Evolutionary conservation across 2,888 invertebrate species (phyloP).

Genomic region (Drosophila meridiana): DNA sequence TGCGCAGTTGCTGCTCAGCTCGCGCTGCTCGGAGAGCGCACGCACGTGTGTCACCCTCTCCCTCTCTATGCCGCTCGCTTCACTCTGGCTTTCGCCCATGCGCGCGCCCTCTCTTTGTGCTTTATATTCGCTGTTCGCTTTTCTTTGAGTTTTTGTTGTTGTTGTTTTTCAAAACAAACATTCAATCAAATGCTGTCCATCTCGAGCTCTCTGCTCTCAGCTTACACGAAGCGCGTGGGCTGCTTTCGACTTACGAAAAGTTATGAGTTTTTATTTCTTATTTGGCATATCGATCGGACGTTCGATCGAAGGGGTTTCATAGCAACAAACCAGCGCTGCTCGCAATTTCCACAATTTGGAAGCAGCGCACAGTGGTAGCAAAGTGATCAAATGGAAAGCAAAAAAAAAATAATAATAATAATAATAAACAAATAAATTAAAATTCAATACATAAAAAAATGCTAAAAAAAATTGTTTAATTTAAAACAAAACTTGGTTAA

Average conservation of each 20-base stretch:
- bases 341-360: constrained; percentile 42
- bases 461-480: too few species aligned
- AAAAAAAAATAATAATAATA: not conserved
- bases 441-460: not conserved
- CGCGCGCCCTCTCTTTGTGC: constrained; percentile 5
- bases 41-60: constrained; percentile 36
- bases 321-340: constrained; percentile 16
- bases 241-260: constrained; percentile 50
- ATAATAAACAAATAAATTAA: not conserved
- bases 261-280: constrained; percentile 26
- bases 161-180: constrained; percentile 66
- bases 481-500: too few species aligned
- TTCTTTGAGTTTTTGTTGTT: constrained; percentile 12
- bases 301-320: constrained; percentile 32
- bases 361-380: constrained; percentile 38
- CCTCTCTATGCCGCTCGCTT: not conserved
- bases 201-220: constrained; percentile 8
- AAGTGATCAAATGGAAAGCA: constrained; percentile 13
- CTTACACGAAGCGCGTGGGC: constrained; percentile 54
- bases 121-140: constrained; percentile 1
- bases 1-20: constrained; percentile 10
- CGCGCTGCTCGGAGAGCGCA: constrained; percentile 13
- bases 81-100: not conserved
- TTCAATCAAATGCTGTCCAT: constrained; percentile 54
- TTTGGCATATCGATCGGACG: constrained; percentile 25